These are phyloP conservation scores for Leucoptera coffeella DNA, from an alignment of 2,888 invertebrate species.

Conservation along the genomic window DNA sequence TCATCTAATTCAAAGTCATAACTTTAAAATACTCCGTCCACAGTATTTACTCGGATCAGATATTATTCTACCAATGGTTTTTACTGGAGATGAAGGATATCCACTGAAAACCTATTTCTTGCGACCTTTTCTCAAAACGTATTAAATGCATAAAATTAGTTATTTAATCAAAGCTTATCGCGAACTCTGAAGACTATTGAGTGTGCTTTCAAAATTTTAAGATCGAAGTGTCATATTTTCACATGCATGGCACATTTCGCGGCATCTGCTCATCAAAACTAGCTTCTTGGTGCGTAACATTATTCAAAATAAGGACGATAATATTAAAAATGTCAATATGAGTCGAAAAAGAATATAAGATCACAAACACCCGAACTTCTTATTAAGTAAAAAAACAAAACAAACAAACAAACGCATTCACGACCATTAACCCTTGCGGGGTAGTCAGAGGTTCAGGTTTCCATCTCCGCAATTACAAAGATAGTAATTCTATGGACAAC, in stretches of 20 bases:
- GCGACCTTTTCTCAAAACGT: slow-evolving; percentile 6
- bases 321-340: too few species aligned
- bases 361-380: too few species aligned
- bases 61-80: slow-evolving; percentile 3
- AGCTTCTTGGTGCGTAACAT: slow-evolving; percentile 6
- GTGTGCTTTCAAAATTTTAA: slow-evolving; percentile 7
- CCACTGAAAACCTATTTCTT: slow-evolving; percentile 8
- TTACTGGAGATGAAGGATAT: slow-evolving; percentile 9
- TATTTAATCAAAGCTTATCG: slow-evolving; percentile 8
- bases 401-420: too few species aligned
- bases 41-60: slow-evolving; percentile 6
- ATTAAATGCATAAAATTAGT: slow-evolving; percentile 4
- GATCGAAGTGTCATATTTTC: slow-evolving; percentile 5
- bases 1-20: neutral
- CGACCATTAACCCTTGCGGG: too few species aligned
- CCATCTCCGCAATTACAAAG: too few species aligned
- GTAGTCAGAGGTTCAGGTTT: too few species aligned
- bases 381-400: too few species aligned
- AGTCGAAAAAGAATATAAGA: too few species aligned
- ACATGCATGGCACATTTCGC: too few species aligned
- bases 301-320: slow-evolving; percentile 5
- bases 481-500: too few species aligned
- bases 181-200: slow-evolving; percentile 6
- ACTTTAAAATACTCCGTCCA: slow-evolving; percentile 2
- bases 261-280: slow-evolving; percentile 6